Evolutionary conservation across 1,140 invertebrate species (phyloP).

Genomic region (Diorhabda carinulata): DNA sequence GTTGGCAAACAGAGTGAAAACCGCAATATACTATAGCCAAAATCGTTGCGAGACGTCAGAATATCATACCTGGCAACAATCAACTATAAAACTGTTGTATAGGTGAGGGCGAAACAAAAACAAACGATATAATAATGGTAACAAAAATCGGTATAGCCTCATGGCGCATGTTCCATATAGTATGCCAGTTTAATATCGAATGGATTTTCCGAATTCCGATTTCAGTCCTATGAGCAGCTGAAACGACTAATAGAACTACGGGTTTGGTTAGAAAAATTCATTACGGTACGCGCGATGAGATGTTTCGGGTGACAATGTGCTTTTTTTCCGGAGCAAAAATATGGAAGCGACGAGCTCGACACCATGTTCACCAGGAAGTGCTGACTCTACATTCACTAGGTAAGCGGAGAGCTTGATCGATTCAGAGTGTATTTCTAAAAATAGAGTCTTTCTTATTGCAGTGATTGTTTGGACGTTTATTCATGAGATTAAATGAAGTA

Average conservation of each 20-base stretch:
- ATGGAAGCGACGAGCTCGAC: constrained; percentile 21
- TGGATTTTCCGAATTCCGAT: constrained; percentile 6
- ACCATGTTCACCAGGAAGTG: constrained; percentile 31
- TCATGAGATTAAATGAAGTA: not conserved
- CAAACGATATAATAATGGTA: not conserved
- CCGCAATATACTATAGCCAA: too few species aligned
- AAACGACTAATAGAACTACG: not conserved
- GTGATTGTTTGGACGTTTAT: constrained; percentile 5
- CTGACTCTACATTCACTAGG: constrained; percentile 43
- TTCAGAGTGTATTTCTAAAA: constrained; percentile 1
- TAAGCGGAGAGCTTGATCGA: constrained; percentile 22
- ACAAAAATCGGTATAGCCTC: not conserved
- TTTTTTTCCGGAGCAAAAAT: not conserved
- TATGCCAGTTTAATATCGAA: constrained; percentile 4
- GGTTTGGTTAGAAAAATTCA: not conserved
- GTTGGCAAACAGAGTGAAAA: too few species aligned
- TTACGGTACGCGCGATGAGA: constrained; percentile 3
- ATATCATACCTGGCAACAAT: too few species aligned
- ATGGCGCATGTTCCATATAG: not conserved
- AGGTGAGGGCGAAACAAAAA: not conserved
- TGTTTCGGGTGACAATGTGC: constrained; percentile 14
- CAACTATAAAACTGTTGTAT: not conserved
- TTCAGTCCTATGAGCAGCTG: not conserved
- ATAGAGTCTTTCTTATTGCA: not conserved
- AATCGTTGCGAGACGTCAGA: too few species aligned